Conservation (phyloP, 53 echinoderm and acorn worm genomes). For the Mesocentrotus franciscanus region DNA sequence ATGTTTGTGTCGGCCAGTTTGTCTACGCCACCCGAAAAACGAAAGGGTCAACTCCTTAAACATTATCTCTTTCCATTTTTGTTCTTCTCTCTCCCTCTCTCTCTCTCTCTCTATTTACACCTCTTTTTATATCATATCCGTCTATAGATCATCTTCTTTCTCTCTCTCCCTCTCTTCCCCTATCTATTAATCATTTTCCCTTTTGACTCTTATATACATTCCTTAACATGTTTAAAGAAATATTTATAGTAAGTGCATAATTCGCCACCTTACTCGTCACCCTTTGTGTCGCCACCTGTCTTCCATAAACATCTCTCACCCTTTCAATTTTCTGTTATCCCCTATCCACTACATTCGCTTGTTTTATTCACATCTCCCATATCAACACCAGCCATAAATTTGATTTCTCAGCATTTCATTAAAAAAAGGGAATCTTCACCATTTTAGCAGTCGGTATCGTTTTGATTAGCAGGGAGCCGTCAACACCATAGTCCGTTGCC, state of each 20-base stretch:
- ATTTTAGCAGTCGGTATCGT: neutral
- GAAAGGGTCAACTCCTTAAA: neutral
- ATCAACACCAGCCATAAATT: neutral
- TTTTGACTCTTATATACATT: too few species aligned
- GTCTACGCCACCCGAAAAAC: neutral
- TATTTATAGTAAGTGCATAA: too few species aligned
- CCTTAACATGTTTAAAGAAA: too few species aligned
- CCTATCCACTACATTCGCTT: neutral
- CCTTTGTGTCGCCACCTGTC: too few species aligned
- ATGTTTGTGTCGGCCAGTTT: constrained; percentile 6
- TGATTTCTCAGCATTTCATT: neutral
- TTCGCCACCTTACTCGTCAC: too few species aligned
- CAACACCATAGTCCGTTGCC: neutral
- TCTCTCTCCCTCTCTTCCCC: neutral
- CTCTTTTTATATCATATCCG: neutral
- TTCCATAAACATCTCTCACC: too few species aligned
- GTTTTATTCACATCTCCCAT: neutral
- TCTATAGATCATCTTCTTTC: neutral
- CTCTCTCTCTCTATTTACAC: neutral
- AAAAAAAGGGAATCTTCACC: neutral
- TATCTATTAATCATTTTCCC: too few species aligned
- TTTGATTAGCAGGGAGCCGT: neutral
- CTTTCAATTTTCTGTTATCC: too few species aligned
- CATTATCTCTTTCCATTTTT: neutral
- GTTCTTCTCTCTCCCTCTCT: neutral